Evolutionary conservation across 2,888 invertebrate species (phyloP).

Genomic region (Cremastobaeus sp.): DNA sequence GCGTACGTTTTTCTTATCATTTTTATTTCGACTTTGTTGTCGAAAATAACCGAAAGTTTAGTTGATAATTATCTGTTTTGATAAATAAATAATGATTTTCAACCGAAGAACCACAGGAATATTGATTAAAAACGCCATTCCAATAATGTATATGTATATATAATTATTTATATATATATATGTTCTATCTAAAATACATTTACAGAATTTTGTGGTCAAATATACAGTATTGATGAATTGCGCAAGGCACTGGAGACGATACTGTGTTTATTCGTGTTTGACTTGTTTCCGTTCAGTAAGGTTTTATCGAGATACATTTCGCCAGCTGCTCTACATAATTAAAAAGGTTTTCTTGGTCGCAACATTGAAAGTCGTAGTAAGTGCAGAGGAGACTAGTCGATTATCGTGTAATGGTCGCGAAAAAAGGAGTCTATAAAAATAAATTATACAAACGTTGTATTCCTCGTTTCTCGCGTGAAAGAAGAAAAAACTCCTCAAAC

Average conservation of each 20-base stretch:
- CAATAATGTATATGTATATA: constrained; percentile 2
- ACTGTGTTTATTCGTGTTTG: background rate
- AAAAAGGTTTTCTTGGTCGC: no score
- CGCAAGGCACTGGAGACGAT: constrained; percentile 7
- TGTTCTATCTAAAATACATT: constrained; percentile 27
- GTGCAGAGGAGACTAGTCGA: constrained; percentile 29
- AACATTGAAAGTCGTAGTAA: constrained; percentile 1
- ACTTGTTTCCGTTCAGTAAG: no score
- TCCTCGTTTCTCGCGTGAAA: background rate
- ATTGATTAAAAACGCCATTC: no score
- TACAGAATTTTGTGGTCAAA: constrained; percentile 28
- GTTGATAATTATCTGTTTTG: constrained; percentile 15
- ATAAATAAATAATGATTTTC: constrained; percentile 27
- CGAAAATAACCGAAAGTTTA: constrained; percentile 5
- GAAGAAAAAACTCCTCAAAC: no score
- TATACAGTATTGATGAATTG: constrained; percentile 16
- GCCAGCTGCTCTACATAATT: no score
- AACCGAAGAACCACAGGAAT: no score
- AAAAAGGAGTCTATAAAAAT: constrained; percentile 5
- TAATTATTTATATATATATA: constrained; percentile 15
- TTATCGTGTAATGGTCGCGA: constrained; percentile 4
- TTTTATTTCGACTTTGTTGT: constrained; percentile 6
- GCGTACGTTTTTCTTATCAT: constrained; percentile 20
- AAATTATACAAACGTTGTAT: constrained; percentile 9
- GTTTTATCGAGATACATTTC: no score